phyloP scores from a whole-genome alignment of 2,797 vertebrate genomes.

The Enteromius afrohamiltoni region DNA sequence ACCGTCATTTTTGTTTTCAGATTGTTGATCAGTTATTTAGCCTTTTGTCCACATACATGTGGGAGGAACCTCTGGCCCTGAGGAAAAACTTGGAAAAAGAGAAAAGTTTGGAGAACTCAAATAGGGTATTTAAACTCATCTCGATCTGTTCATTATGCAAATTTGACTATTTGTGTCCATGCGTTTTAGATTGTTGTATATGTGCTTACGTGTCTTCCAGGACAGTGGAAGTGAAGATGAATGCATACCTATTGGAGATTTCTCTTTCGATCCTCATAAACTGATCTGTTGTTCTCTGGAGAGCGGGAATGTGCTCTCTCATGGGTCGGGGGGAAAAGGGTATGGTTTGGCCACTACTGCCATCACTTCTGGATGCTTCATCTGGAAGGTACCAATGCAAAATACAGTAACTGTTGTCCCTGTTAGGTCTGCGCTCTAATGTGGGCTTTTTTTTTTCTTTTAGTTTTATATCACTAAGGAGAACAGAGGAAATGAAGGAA shows the following conservation, averaged over 20 bases:
- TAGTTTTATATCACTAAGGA: slow-evolving; percentile 84
- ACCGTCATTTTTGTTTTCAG: slow-evolving; percentile 61
- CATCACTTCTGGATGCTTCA: slow-evolving; percentile 85
- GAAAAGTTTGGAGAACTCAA: slow-evolving; percentile 61
- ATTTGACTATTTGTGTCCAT: neutral
- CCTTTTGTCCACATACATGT: slow-evolving; percentile 81
- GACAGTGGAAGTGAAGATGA: slow-evolving; percentile 76
- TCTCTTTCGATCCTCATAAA: slow-evolving; percentile 84
- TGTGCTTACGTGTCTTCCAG: slow-evolving; percentile 59
- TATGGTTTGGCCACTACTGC: slow-evolving; percentile 82
- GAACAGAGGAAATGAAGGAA: slow-evolving; percentile 84
- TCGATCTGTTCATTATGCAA: neutral
- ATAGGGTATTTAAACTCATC: slow-evolving; percentile 63
- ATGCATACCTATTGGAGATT: slow-evolving; percentile 83
- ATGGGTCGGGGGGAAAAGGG: slow-evolving; percentile 84
- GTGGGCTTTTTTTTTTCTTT: neutral
- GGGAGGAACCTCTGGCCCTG: slow-evolving; percentile 78
- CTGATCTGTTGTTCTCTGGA: slow-evolving; percentile 81
- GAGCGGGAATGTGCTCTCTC: slow-evolving; percentile 81
- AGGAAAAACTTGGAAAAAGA: slow-evolving; percentile 65
- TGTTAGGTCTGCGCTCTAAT: neutral
- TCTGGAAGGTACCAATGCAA: slow-evolving; percentile 77
- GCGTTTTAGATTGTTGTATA: neutral
- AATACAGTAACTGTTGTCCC: neutral
- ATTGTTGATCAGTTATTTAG: slow-evolving; percentile 81